A percentile compares a stretch with the other conserved stretches of the same genome.
Conservation (phyloP, 1,140 invertebrate species). For the Drosophila baimaii region DNA sequence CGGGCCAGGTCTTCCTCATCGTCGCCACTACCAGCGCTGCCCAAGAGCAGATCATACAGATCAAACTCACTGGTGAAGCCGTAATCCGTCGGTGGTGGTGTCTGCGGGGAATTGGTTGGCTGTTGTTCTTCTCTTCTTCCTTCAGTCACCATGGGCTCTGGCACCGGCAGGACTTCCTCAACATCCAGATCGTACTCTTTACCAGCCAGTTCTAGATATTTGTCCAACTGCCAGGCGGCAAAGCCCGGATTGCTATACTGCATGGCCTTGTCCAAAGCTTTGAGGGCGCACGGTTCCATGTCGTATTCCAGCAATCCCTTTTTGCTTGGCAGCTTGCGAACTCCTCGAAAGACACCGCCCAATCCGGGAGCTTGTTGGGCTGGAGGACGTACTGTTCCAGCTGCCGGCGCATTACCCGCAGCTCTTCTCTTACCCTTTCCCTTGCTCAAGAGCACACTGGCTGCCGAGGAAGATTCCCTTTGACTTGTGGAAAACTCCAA, state of each 20-base stretch:
- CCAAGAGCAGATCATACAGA: conserved; percentile 66
- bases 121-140: conserved; percentile 7
- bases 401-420: not conserved
- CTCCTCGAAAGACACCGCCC: conserved; percentile 34
- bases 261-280: conserved; percentile 55
- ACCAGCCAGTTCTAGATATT: conserved; percentile 62
- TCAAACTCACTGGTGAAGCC: conserved; percentile 80
- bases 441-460: conserved; percentile 41
- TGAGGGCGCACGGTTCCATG: conserved; percentile 66
- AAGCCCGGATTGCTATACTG: conserved; percentile 61
- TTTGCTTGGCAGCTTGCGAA: conserved; percentile 74
- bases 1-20: conserved; percentile 44
- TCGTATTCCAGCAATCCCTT: conserved; percentile 79
- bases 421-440: conserved; percentile 48
- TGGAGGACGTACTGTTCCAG: conserved; percentile 9
- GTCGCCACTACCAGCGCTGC: conserved; percentile 55
- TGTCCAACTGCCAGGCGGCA: conserved; percentile 73
- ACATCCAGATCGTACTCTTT: conserved; percentile 60
- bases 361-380: conserved; percentile 27
- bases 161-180: conserved; percentile 5
- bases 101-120: conserved; percentile 18
- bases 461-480: conserved; percentile 7
- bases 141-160: conserved; percentile 5
- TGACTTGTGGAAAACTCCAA: conserved; percentile 36
- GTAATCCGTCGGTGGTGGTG: conserved; percentile 75